A percentile compares a stretch with the other conserved stretches of the same genome.
phyloP scores from a whole-genome alignment of 2,113 vertebrate genomes.

The Micromys minutus region DNA sequence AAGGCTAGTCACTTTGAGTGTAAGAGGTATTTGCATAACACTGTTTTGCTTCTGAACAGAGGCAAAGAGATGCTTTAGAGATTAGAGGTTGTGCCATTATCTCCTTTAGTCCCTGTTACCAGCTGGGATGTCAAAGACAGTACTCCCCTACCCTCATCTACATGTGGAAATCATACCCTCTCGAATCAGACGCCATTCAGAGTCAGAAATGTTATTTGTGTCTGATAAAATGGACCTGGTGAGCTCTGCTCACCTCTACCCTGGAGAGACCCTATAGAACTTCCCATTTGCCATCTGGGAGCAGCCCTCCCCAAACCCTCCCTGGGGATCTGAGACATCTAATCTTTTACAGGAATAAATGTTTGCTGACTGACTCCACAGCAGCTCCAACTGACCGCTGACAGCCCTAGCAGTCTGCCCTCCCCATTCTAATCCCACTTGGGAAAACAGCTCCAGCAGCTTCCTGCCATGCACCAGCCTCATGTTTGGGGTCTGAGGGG shows the following conservation, averaged over 20 bases:
- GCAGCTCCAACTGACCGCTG: not conserved
- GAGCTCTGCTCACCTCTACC: not conserved
- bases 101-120: not conserved
- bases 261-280: not conserved
- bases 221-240: not conserved
- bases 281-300: not conserved
- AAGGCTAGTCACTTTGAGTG: not conserved
- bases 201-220: not conserved
- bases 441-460: not conserved
- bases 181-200: accelerated
- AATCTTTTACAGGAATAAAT: not conserved
- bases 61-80: not conserved
- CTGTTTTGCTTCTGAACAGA: not conserved
- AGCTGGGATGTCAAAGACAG: accelerated
- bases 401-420: not conserved
- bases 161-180: not conserved
- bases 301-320: not conserved
- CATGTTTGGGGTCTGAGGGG: not conserved
- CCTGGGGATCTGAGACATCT: not conserved
- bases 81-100: not conserved
- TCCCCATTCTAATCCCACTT: not conserved
- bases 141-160: accelerated
- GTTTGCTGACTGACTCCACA: not conserved
- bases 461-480: not conserved
- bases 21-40: too few species aligned